phyloP scores from a whole-genome alignment of 2,888 invertebrate species.

The Erannis defoliaria region DNA sequence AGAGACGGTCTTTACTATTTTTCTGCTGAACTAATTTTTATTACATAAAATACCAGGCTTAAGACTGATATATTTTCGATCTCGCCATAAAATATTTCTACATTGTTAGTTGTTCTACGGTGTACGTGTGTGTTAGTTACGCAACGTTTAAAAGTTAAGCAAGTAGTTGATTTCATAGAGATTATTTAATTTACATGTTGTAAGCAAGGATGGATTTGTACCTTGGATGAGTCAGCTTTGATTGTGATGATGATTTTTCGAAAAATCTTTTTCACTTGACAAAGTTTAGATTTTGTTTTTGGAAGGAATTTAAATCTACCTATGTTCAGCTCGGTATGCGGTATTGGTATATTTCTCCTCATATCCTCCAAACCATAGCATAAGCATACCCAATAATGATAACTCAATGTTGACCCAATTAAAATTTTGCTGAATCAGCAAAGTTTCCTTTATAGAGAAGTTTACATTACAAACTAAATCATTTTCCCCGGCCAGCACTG shows the following conservation, averaged over 20 bases:
- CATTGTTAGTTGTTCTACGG: too few species aligned
- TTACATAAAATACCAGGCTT: neutral
- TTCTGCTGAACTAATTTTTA: neutral
- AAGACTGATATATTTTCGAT: too few species aligned
- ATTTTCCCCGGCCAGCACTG: constrained; percentile 23
- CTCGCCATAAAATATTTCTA: too few species aligned
- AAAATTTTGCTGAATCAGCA: constrained; percentile 34
- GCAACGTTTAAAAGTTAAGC: too few species aligned
- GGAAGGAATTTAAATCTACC: neutral
- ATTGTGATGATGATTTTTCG: too few species aligned
- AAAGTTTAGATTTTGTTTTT: neutral
- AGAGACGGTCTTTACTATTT: neutral
- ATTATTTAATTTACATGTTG: too few species aligned
- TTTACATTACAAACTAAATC: constrained; percentile 30
- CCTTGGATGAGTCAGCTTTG: too few species aligned
- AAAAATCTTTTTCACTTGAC: too few species aligned
- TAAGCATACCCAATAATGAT: constrained; percentile 19
- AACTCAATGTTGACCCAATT: constrained; percentile 37
- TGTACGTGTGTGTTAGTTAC: too few species aligned
- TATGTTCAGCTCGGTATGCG: neutral
- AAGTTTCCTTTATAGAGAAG: constrained; percentile 36
- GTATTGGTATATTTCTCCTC: neutral
- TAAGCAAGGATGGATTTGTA: too few species aligned
- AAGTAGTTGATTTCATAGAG: too few species aligned
- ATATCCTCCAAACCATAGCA: neutral